Evolutionary conservation across 2,113 vertebrate species (phyloP).

Genomic region (Caracal caracal): DNA sequence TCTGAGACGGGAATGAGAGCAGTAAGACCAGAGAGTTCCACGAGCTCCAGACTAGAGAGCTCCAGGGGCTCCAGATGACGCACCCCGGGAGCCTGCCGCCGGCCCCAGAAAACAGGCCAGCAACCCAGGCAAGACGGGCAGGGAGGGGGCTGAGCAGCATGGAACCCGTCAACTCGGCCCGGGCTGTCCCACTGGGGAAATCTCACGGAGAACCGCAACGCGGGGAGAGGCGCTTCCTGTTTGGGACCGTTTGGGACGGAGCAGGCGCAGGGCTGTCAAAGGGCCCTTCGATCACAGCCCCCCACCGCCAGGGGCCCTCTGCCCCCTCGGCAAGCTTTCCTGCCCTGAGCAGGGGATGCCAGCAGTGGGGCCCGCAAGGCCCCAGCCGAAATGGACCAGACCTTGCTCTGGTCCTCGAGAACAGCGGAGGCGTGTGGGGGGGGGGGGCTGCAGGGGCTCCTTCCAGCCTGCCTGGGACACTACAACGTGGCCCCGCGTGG

Average conservation of each 20-base stretch:
- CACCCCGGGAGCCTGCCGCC: rapidly evolving
- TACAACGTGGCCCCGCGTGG: rapidly evolving
- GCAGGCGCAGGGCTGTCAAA: rapidly evolving
- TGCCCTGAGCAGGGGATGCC: not conserved
- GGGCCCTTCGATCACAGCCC: not conserved
- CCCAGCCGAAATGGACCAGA: rapidly evolving
- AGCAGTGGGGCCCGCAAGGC: rapidly evolving
- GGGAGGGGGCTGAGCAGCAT: not conserved
- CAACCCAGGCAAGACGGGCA: rapidly evolving
- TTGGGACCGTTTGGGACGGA: rapidly evolving
- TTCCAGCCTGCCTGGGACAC: rapidly evolving
- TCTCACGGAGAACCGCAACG: not conserved
- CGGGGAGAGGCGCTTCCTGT: not conserved
- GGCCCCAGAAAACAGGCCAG: rapidly evolving
- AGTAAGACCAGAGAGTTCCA: not conserved
- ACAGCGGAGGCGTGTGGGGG: rapidly evolving
- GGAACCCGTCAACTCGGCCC: not conserved
- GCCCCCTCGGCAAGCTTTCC: not conserved
- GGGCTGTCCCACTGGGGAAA: rapidly evolving
- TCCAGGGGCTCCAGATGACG: not conserved
- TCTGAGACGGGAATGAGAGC: rapidly evolving
- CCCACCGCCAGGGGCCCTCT: not conserved
- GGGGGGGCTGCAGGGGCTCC: not conserved
- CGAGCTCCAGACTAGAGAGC: rapidly evolving
- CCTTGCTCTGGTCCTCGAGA: rapidly evolving